Evolutionary conservation across 2,888 invertebrate genomes (phyloP).

Genomic region (Oligia latruncula): DNA sequence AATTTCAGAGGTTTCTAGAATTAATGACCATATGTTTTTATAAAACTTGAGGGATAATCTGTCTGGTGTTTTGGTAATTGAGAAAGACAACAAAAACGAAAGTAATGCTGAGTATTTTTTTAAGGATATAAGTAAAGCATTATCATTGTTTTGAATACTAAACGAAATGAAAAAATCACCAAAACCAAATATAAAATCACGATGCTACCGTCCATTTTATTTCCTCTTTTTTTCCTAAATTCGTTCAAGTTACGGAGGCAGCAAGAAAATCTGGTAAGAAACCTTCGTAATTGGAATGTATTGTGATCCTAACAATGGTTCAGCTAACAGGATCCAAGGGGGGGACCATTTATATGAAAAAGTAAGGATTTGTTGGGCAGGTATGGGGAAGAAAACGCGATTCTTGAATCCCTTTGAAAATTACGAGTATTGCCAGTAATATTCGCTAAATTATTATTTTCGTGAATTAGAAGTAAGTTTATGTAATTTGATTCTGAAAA

Average conservation of each 20-base stretch:
- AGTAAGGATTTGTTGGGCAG: slow-evolving; percentile 68
- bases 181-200: slow-evolving; percentile 38
- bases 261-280: slow-evolving; percentile 62
- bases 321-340: slow-evolving; percentile 72
- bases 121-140: not conserved
- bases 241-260: slow-evolving; percentile 52
- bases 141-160: not conserved
- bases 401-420: slow-evolving; percentile 53
- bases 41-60: slow-evolving; percentile 10
- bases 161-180: slow-evolving; percentile 2
- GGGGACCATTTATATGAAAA: slow-evolving; percentile 72
- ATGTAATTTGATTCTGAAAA: not conserved
- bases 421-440: slow-evolving; percentile 13
- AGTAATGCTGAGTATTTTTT: slow-evolving; percentile 2
- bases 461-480: not conserved
- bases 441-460: slow-evolving; percentile 24
- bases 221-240: slow-evolving; percentile 47
- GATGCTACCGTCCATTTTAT: slow-evolving; percentile 40
- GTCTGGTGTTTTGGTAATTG: slow-evolving; percentile 21
- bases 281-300: slow-evolving; percentile 76
- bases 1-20: slow-evolving; percentile 37
- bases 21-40: slow-evolving; percentile 39
- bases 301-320: slow-evolving; percentile 77
- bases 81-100: not conserved
- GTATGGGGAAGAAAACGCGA: slow-evolving; percentile 41